Evolutionary conservation across 35 echinoderm and acorn worm species (phyloP), one percentile per base, ranked within the genome.

Genomic region (Diadema setosum): DNA sequence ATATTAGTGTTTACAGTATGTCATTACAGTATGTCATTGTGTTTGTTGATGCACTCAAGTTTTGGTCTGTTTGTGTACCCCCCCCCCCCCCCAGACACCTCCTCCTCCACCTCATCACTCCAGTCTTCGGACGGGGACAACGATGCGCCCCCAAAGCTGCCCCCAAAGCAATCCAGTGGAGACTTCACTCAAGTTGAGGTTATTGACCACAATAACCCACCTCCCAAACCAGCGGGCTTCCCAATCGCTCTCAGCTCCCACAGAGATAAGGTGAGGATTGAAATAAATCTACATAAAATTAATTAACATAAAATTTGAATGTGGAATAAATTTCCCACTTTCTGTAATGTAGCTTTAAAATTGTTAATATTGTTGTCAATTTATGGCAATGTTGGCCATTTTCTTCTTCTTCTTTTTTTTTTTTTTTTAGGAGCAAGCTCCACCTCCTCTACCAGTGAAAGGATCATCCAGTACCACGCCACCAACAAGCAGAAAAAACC

Each of bases 71-170:
- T n/a, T n/a, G n/a, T n/a, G n/a, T n/a, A n/a, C n/a, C 36, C 44
- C 1, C 44, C n/a, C 23, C 24, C 23, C 0, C 44, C 37, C 0
- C 39, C 73, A 78, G 73, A 78, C 40, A 26, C 29, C 35, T 78
- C 73, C 14, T 78, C 73, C 0, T 78, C 73, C 20, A 78, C 73
- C 2, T 78, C 73, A n/a, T 78, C 73, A 24, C 40, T 78, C 3
- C 73, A 78, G 35, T 91, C 89, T 16, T 82, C 90, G 12, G 87
- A 89, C 36, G 81, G 83, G 14, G 92, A 94, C 42, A 82, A 81
- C n/a, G 94, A 96, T 15, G 85, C 91, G 44, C 94, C 94, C 42
- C 94, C 94, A 44, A 92, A 92, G 52, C 46, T 96, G 42, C 94
- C 94, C 36, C 94, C 94, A 0, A 96, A 96, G 55, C 89, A 88